Conservation (phyloP, 2,888 invertebrate species). For the Ectemnius continuus region DNA sequence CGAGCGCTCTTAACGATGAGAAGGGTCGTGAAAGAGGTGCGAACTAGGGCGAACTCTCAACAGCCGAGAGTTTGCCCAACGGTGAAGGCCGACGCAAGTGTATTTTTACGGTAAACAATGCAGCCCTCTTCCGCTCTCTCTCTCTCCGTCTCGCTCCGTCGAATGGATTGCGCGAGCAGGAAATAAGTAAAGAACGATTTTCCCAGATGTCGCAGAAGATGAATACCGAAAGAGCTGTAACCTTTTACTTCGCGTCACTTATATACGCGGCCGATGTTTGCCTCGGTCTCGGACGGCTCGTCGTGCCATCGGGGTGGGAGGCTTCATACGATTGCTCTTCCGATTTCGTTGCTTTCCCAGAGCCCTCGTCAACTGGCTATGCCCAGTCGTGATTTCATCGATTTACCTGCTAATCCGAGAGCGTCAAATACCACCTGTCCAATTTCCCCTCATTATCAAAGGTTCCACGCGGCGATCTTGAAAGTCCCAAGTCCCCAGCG, state of each 20-base stretch:
- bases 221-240: conserved; percentile 24
- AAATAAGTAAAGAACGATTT: conserved; percentile 10
- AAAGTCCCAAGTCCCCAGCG: too few relatives aligned
- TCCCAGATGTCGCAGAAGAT: conserved; percentile 13
- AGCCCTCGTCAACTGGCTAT: neutral
- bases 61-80: too few relatives aligned
- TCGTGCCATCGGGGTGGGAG: too few relatives aligned
- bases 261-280: conserved; percentile 31
- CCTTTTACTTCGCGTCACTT: conserved; percentile 26
- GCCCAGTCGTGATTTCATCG: neutral
- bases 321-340: neutral
- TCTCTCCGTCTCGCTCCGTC: neutral
- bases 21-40: too few relatives aligned
- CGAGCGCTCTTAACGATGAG: too few relatives aligned
- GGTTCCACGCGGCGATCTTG: too few relatives aligned
- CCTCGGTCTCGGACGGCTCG: neutral
- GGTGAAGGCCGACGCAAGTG: too few relatives aligned
- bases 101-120: too few relatives aligned
- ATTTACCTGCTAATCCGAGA: neutral
- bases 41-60: too few relatives aligned
- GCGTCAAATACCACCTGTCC: too few relatives aligned
- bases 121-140: too few relatives aligned
- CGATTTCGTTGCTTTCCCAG: neutral
- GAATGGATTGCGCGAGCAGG: neutral
- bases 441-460: too few relatives aligned